These are phyloP conservation scores for Tyria jacobaeae DNA, from an alignment of 2,888 invertebrate genomes.

Conservation along the genomic window DNA sequence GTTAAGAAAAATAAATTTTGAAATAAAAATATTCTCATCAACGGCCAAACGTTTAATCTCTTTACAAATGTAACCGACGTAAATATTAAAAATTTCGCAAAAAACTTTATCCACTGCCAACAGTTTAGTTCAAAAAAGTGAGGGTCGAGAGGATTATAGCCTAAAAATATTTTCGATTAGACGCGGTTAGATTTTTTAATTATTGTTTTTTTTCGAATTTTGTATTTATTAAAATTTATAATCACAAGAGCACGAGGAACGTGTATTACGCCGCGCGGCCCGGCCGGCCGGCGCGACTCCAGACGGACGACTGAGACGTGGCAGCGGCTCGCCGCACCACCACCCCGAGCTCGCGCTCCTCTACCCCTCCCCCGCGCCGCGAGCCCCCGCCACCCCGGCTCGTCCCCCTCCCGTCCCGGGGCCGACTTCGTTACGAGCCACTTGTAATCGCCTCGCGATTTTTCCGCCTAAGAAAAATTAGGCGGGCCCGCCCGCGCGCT, in stretches of 20 bases:
- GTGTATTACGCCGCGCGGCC: conserved; percentile 85
- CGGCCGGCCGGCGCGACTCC: conserved; percentile 86
- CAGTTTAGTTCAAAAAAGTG: conserved; percentile 77
- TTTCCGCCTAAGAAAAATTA: conserved; percentile 87
- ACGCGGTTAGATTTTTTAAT: conserved; percentile 72
- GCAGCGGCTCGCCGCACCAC: conserved; percentile 68
- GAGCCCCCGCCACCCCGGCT: conserved; percentile 30
- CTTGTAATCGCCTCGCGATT: conserved; percentile 86
- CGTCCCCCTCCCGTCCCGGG: conserved; percentile 57
- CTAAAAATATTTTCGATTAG: conserved; percentile 83
- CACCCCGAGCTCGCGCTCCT: conserved; percentile 54
- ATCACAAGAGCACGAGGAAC: conserved; percentile 87
- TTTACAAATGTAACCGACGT: conserved; percentile 84
- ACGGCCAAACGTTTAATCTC: conserved; percentile 82
- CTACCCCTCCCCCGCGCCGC: conserved; percentile 46
- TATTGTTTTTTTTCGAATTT: conserved; percentile 66
- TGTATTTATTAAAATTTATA: conserved; percentile 80
- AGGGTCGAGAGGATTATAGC: conserved; percentile 75
- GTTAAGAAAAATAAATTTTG: conserved; percentile 77
- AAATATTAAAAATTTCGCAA: conserved; percentile 85
- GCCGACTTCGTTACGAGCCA: conserved; percentile 86
- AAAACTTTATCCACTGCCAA: conserved; percentile 78
- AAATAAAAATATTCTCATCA: conserved; percentile 80
- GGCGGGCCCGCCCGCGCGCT: conserved; percentile 76
- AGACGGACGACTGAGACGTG: conserved; percentile 85